Evolutionary conservation across 2,113 vertebrate genomes (phyloP), one percentile per base, ranked within the genome.

Genomic region (Zeus faber): DNA sequence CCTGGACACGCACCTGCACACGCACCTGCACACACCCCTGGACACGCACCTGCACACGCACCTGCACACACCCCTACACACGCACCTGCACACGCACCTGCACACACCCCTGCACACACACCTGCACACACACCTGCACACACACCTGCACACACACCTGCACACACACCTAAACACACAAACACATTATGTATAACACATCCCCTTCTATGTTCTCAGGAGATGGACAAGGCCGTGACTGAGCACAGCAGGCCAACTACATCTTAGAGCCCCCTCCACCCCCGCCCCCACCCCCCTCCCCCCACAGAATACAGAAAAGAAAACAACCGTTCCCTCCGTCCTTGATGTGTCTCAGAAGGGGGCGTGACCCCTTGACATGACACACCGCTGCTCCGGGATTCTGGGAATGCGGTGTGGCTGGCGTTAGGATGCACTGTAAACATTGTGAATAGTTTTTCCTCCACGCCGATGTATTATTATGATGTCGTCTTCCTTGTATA

Each of bases 141-240:
- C 24, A n/a, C 16, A 31, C 27, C 39, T 14, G 49, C 31, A 52
- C 26, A 61, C 29, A 57, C 20, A 62, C 35, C 33, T 54, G 33
- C 27, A 46, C 39, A 35, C 46, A 39, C 58, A 54, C 54, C 58
- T n/a, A n/a, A n/a, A n/a, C n/a, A n/a, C 27, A 46, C 39, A 35
- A 43, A 39, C 58, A 54, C 54, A 55, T 24, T 49, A 70, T 64
- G 52, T 65, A 55, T 87, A 87, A 87, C 75, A 70, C 65, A 39
- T 51, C 71, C 51, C 79, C 78, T 35, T 85, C 67, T 89, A 78
- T 90, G 80, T 91, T 86, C 88, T 87, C 87, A 91, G 89, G 88
- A 89, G 68, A 87, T 75, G 79, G 86, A 87, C 77, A 86, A 74
- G 80, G 73, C 63, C n/a, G 43, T 57, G 75, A 78, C 62, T 65